Evolutionary conservation across 2,797 vertebrate species (phyloP).

Genomic region (Alectoris magna): DNA sequence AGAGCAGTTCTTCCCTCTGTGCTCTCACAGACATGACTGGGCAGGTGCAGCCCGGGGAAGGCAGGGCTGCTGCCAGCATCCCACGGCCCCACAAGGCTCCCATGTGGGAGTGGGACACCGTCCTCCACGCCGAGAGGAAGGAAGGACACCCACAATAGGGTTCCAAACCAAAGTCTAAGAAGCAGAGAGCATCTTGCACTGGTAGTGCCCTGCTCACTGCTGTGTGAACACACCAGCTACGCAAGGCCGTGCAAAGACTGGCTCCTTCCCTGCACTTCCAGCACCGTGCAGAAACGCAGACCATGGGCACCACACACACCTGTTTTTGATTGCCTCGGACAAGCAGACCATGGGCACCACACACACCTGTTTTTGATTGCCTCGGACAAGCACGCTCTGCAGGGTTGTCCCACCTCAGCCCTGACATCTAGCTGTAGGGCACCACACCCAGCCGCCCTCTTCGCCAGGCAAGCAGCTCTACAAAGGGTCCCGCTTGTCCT

Average conservation of each 20-base stretch:
- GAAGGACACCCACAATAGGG: background rate
- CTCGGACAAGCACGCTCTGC: background rate
- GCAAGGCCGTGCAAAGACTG: background rate
- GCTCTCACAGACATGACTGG: background rate
- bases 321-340: background rate
- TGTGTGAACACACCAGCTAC: accelerated
- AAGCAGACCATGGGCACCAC: accelerated
- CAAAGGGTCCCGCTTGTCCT: background rate
- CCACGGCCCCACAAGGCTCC: background rate
- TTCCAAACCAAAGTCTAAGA: background rate
- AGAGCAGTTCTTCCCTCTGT: background rate
- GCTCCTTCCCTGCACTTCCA: background rate
- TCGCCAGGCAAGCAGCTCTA: background rate
- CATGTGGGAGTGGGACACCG: background rate
- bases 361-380: background rate
- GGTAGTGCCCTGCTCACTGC: accelerated
- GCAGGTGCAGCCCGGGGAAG: background rate
- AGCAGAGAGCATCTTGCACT: background rate
- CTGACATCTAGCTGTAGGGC: background rate
- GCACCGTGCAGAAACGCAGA: accelerated
- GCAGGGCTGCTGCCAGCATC: background rate
- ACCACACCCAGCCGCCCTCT: background rate
- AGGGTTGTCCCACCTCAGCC: accelerated
- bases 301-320: accelerated
- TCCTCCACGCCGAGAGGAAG: background rate